Base-by-base conservation (phyloP, 2,113 vertebrate species). In the Vombatus ursinus region DNA sequence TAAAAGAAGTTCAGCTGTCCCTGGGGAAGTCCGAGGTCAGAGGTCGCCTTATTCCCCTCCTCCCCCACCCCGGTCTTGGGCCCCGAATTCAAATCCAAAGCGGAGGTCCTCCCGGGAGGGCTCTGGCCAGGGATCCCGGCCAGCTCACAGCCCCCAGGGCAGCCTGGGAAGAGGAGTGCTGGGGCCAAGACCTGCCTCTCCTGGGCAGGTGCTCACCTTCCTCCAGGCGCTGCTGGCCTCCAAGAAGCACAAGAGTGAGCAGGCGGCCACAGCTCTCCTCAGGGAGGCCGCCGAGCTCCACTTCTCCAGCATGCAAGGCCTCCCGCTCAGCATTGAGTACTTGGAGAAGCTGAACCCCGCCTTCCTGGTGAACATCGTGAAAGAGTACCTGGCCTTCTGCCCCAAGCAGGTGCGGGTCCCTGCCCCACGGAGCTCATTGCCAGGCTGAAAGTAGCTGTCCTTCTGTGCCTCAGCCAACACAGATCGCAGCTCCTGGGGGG, bases 1-100 rank as follows among this genome's bases (percentile, higher is more conserved):
- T 99, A 28, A 98, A 97, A 90, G 99, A 98, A 98, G 97, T 99
- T 91, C 98, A 99, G 92, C 97, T 98, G 89, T 98, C 98, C n/a
- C 91, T 98, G 0, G 98, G 98, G 90, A 98, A 97, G 93, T 98
- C 98, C 48, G 92, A 98, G 97, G 99, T 99, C 96, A 98, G 95
- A 37, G 90, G 94, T 89, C 50, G 12, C 91, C n/a, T 91, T 37
- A 14, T 52, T 8, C 5, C 16, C 0, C 47, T 3, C 19, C 54
- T 8, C 5, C 25, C 28, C 0, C 0, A 50, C 23, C 7, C 49
- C n/a, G n/a, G n/a, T n/a, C n/a, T n/a, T n/a, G n/a, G n/a, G n/a
- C n/a, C 37, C 50, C 49, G 9, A 53, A 52, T 52, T 52, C 22
- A 52, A 52, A 52, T 52, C 52, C 52, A 51, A 12, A 51, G 50